Percentiles rank a stretch among this genome's conserved stretches.
Evolutionary conservation across 2,797 vertebrate species (phyloP).

Genomic region (Cynodonichthys magdalenae): DNA sequence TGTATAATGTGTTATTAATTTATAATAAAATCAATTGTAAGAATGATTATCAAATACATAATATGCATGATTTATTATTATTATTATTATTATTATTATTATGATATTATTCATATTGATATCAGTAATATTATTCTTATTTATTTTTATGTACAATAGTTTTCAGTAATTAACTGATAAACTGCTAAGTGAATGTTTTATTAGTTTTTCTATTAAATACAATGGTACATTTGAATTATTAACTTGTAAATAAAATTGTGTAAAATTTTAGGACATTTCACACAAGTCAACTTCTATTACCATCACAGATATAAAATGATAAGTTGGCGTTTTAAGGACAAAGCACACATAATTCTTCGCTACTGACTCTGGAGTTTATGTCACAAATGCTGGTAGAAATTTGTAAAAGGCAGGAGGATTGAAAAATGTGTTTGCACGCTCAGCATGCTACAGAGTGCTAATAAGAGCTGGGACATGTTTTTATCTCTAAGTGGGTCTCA

Average conservation of each 20-base stretch:
- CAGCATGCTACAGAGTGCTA: slow-evolving; percentile 88
- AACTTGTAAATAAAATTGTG: too few relatives aligned
- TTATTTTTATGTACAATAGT: too few relatives aligned
- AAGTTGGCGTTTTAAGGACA: slow-evolving; percentile 52
- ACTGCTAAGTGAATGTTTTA: too few relatives aligned
- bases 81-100: too few relatives aligned
- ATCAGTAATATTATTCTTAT: too few relatives aligned
- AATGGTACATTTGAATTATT: background rate
- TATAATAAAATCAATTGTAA: too few relatives aligned
- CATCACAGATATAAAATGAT: slow-evolving; percentile 35
- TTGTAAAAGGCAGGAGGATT: slow-evolving; percentile 77
- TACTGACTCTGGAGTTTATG: slow-evolving; percentile 68
- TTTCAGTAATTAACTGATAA: too few relatives aligned
- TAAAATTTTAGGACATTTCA: background rate
- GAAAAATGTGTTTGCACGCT: slow-evolving; percentile 91
- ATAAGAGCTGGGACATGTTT: slow-evolving; percentile 89
- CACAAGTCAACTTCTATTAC: background rate
- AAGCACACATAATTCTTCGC: slow-evolving; percentile 56
- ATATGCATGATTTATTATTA: too few relatives aligned
- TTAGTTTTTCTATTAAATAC: slow-evolving; percentile 1
- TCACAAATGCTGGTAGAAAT: slow-evolving; percentile 70
- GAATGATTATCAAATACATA: too few relatives aligned
- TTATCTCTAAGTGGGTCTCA: slow-evolving; percentile 95
- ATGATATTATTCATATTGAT: too few relatives aligned
- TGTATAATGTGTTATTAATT: too few relatives aligned